Base-by-base conservation (phyloP, 2,888 invertebrate genomes). In the Stramonita haemastoma region DNA sequence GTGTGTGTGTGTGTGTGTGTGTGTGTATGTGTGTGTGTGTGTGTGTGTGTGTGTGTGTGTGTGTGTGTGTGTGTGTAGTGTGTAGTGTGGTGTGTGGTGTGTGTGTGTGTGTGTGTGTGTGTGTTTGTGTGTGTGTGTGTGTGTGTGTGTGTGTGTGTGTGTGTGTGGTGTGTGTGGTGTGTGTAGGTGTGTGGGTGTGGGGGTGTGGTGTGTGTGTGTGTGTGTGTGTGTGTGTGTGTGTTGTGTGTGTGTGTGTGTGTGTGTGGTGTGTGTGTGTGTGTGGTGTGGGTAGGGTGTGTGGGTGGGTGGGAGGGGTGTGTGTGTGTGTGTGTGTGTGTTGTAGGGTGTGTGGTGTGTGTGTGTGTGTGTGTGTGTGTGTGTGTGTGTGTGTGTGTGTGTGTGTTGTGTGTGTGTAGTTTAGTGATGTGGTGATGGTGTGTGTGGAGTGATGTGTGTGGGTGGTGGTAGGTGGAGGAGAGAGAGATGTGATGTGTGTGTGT, bases 1-100 rank as follows among this genome's bases (percentile, higher is more conserved):
- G 70, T 70, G 70, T 70, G 70, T 70, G 70, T 70, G 70, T 70
- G 70, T 70, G 70, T 70, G 70, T 70, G 70, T 70, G 70, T 70
- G 70, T 22, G 70, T 70, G 70, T 70, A 19, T 29, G 79, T 34
- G 79, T 29, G 79, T 81, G 73, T 73, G 73, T 73, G 22, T 22
- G 73, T n/a, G 73, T n/a, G 26, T n/a, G 73, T n/a, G 73, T 11
- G 73, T n/a, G 73, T n/a, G 11, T 32, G 77, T 22, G 32, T 32
- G 32, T 15, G 32, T 77, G 32, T 32, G 77, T 19, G 77, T 19
- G 77, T 34, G 32, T 19, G 4, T 77, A n/a, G 34, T 19, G 77
- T 79, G 77, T 73, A n/a, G n/a, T 73, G 73, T 29, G 29, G n/a
- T n/a, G 73, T 0, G 73, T n/a, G 19, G 15, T 73, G 73, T 73